These are phyloP conservation scores for Bruchidius siliquastri DNA, from an alignment of 2,888 invertebrate species.

Conservation along the genomic window DNA sequence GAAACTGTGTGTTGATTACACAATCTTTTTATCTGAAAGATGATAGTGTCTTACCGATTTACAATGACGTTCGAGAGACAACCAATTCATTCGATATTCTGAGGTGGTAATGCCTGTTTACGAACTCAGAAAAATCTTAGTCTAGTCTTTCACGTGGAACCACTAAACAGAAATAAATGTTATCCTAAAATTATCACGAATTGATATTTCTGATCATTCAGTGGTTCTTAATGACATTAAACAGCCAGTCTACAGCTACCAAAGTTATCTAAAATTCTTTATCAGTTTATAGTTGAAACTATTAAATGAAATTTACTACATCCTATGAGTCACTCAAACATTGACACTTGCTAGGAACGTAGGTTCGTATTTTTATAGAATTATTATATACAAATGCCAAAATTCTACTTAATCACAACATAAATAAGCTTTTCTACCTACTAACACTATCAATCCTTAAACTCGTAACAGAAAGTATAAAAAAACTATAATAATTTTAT, in stretches of 20 bases:
- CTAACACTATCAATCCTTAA: neutral
- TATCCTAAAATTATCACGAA: neutral
- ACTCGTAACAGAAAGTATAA: neutral
- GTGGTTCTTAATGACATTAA: neutral
- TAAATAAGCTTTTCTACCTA: neutral
- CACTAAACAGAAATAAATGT: neutral
- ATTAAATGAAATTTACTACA: neutral
- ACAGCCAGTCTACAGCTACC: neutral
- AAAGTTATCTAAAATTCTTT: neutral
- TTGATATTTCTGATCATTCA: neutral
- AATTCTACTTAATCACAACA: neutral
- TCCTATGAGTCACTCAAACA: neutral
- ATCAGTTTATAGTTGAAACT: neutral
- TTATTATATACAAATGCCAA: neutral
- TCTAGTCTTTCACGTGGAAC: neutral
- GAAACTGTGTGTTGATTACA: too few species aligned
- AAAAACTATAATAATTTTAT: neutral
- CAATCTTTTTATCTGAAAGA: too few species aligned
- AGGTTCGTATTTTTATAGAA: neutral
- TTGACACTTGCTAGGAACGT: neutral
- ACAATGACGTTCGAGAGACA: too few species aligned
- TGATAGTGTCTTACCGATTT: too few species aligned
- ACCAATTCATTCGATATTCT: too few species aligned
- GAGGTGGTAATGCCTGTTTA: neutral
- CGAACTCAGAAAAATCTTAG: neutral